Evolutionary conservation across 2,888 invertebrate species (phyloP), one percentile per base, ranked within the genome.

Genomic region (Neuroscelio doddi): DNA sequence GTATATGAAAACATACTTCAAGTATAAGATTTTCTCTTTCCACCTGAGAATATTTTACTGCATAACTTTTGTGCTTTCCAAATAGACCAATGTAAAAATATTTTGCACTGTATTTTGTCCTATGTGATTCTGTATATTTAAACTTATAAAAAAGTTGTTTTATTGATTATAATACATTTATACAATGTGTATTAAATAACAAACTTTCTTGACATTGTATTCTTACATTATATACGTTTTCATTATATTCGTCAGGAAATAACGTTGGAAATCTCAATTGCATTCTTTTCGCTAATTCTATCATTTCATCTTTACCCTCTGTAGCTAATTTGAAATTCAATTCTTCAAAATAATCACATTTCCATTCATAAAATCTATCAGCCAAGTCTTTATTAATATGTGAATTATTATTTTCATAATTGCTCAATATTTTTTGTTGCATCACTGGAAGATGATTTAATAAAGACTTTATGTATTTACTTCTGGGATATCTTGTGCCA

Each of bases 221-320:
- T 24, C 47, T 66, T 83, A 90, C 90, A 80, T 86, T 86, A 76
- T 88, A 91, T 12, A 89, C 86, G 27, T 86, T 80, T 78, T 89
- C 89, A 71, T 87, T 85, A 77, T 92, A 93, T 53, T 85, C 83
- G 57, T 88, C 86, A 32, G 87, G 86, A 32, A 94, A 86, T 32
- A 92, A 77, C 58, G 83, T 80, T 1, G 92, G 91, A 80, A 92
- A 93, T 71, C 93, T 87, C 10, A 88, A 87, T 72, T 92, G 91
- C 87, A 91, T 91, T 74, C 94, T 87, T 79, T 91, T 90, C 9
- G 90, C 94, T 15, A 94, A 83, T 47, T 89, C 86, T 24, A 90
- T 83, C 86, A 93, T 89, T 84, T 95, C 94, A 77, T 90, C 89
- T 77, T 91, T 90, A 0, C 94, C 94, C 81, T 93, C 93, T n/a